These are phyloP conservation scores for Anarhynchus alexandrinus DNA, from an alignment of 2,113 vertebrate genomes.

Conservation along the genomic window DNA sequence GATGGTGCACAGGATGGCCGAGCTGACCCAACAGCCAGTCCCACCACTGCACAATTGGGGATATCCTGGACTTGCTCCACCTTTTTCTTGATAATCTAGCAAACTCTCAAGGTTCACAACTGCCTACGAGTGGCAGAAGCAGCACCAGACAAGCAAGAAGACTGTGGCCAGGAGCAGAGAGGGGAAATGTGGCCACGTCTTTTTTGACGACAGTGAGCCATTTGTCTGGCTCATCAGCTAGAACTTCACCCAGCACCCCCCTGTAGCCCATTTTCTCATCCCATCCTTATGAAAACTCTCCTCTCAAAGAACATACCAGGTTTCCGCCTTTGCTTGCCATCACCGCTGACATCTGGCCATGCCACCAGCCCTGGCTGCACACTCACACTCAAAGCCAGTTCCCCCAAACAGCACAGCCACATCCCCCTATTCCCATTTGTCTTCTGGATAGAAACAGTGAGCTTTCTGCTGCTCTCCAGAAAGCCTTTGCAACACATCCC, in stretches of 20 bases:
- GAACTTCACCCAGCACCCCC: not conserved
- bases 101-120: not conserved
- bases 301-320: not conserved
- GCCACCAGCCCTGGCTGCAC: not conserved
- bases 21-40: not conserved
- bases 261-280: not conserved
- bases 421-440: not conserved
- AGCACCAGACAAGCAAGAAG: not conserved
- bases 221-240: not conserved
- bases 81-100: not conserved
- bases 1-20: fast-evolving
- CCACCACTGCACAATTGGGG: too few relatives aligned
- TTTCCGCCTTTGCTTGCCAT: not conserved
- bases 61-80: not conserved
- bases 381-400: not conserved
- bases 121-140: not conserved
- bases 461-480: not conserved
- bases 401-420: not conserved
- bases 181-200: not conserved
- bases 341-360: not conserved
- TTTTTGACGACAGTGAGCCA: not conserved
- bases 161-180: not conserved
- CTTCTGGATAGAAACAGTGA: not conserved
- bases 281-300: not conserved
- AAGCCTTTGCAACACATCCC: not conserved